These are phyloP conservation scores for Melieria crassipennis DNA, from an alignment of 2,888 invertebrate species.

Conservation along the genomic window DNA sequence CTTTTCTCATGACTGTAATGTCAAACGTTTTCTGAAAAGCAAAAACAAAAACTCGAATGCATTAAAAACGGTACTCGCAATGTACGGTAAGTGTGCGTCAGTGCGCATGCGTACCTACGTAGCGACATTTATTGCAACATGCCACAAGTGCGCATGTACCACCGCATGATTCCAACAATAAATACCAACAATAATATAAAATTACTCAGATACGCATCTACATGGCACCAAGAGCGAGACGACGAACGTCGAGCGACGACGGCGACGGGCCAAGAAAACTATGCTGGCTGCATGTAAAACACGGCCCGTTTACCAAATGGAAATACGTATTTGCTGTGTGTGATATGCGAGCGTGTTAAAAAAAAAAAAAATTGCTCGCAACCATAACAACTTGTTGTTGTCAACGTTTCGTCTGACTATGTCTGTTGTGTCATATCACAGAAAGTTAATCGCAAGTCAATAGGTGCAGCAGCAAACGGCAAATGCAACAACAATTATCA, in stretches of 20 bases:
- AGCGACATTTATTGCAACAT: constrained; percentile 29
- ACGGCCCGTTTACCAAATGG: constrained; percentile 5
- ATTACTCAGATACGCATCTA: constrained; percentile 46
- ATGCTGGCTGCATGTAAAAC: constrained; percentile 43
- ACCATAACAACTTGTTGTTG: too few relatives aligned
- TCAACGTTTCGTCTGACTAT: too few relatives aligned
- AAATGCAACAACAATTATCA: background rate
- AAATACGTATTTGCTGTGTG: too few relatives aligned
- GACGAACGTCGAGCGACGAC: too few relatives aligned
- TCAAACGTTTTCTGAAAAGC: too few relatives aligned
- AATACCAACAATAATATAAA: constrained; percentile 4
- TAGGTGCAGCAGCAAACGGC: constrained; percentile 48
- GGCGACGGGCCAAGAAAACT: constrained; percentile 3
- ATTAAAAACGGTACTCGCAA: too few relatives aligned
- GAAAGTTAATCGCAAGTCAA: background rate
- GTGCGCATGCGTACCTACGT: background rate
- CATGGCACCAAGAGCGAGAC: constrained; percentile 40
- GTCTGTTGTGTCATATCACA: constrained; percentile 35
- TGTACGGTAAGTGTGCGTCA: too few relatives aligned
- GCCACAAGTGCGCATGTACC: constrained; percentile 15
- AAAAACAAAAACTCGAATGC: too few relatives aligned
- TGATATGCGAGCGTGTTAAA: too few relatives aligned
- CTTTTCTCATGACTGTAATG: too few relatives aligned
- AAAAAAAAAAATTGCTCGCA: too few relatives aligned
- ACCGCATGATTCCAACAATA: background rate